phyloP scores from a whole-genome alignment of 2,888 invertebrate genomes.

The Fabriciana adippe region DNA sequence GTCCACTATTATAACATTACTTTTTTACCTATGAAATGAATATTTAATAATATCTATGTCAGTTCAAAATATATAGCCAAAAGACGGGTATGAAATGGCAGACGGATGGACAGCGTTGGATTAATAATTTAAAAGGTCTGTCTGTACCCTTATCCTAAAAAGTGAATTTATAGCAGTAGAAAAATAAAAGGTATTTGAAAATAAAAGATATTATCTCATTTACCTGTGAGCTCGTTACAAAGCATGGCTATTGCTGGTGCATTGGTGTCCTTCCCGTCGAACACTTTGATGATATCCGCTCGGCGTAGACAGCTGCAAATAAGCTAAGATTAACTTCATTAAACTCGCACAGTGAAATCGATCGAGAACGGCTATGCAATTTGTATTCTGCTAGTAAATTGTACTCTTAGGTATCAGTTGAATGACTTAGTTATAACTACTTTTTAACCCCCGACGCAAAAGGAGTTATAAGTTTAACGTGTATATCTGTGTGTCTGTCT shows the following conservation, averaged over 20 bases:
- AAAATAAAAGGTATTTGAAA: not conserved
- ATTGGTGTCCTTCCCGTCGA: slow-evolving; percentile 89
- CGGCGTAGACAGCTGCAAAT: slow-evolving; percentile 89
- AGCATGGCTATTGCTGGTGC: slow-evolving; percentile 90
- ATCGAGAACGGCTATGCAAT: slow-evolving; percentile 8
- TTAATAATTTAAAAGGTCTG: too few species aligned
- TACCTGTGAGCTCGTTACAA: slow-evolving; percentile 88
- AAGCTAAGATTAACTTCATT: slow-evolving; percentile 30
- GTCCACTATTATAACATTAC: too few species aligned
- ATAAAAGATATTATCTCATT: slow-evolving; percentile 18
- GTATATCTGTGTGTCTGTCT: too few species aligned
- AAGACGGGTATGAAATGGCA: too few species aligned
- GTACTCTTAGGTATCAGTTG: not conserved
- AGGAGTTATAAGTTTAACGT: not conserved
- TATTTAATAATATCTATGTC: too few species aligned
- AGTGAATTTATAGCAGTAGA: not conserved
- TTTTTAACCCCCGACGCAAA: not conserved
- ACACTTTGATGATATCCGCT: slow-evolving; percentile 92
- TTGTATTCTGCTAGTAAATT: not conserved
- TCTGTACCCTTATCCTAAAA: too few species aligned
- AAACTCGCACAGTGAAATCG: slow-evolving; percentile 15
- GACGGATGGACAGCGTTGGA: too few species aligned
- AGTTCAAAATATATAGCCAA: too few species aligned
- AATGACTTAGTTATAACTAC: not conserved
- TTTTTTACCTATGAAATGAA: too few species aligned